Evolutionary conservation across 2,888 invertebrate species (phyloP).

Genomic region (Resseliella maxima): DNA sequence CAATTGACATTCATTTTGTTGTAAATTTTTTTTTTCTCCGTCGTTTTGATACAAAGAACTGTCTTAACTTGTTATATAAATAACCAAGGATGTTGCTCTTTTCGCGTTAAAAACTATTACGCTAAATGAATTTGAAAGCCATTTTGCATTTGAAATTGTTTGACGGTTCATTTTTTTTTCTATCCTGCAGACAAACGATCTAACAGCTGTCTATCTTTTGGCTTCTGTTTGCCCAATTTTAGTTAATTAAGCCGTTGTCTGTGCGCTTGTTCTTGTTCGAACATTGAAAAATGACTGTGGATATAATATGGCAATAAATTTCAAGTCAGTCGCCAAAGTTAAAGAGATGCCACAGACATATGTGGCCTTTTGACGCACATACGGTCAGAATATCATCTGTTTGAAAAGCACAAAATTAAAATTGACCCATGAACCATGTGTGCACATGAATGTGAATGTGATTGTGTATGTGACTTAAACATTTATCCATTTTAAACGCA

Average conservation of each 20-base stretch:
- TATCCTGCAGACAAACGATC: no score
- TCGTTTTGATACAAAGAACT: constrained; percentile 27
- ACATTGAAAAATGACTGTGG: constrained; percentile 15
- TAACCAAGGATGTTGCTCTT: not conserved
- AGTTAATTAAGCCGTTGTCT: constrained; percentile 4
- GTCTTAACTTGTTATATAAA: constrained; percentile 35
- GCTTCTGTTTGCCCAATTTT: not conserved
- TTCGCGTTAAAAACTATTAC: not conserved
- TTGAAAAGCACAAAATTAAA: constrained; percentile 42
- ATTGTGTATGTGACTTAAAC: not conserved
- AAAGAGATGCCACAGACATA: not conserved
- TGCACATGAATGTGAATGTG: not conserved
- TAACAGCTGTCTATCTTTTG: not conserved
- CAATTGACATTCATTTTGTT: constrained; percentile 7
- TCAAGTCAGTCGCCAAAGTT: not conserved
- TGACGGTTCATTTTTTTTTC: not conserved
- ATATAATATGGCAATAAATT: constrained; percentile 23
- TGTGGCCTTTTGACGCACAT: constrained; percentile 34
- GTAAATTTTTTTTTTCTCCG: constrained; percentile 29
- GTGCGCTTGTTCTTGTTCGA: not conserved
- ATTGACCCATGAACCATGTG: not conserved
- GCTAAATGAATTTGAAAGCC: not conserved
- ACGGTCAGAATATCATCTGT: constrained; percentile 17
- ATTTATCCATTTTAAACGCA: constrained; percentile 36
- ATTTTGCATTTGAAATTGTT: not conserved